phyloP scores from a whole-genome alignment of 2,113 vertebrate species.

The Panthera uncia region DNA sequence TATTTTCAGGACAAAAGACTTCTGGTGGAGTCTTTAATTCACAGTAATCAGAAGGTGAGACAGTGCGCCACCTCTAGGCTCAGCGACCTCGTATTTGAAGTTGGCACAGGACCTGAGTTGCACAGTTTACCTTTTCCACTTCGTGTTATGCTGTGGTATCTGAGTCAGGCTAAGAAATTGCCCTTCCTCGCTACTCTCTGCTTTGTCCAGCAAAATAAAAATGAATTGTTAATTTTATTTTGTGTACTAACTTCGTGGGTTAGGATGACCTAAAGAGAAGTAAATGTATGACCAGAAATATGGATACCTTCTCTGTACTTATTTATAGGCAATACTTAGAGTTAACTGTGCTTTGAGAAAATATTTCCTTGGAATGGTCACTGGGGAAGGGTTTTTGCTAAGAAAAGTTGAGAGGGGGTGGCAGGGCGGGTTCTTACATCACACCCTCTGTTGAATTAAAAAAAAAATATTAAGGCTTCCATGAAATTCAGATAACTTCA shows the following conservation, averaged over 20 bases:
- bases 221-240: background rate
- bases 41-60: background rate
- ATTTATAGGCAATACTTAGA: background rate
- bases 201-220: conserved; percentile 24
- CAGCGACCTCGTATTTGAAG: background rate
- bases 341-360: conserved; percentile 7
- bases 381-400: background rate
- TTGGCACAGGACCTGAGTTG: background rate
- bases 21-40: background rate
- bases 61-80: background rate
- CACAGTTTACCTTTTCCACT: background rate
- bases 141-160: background rate
- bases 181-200: background rate
- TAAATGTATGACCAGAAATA: background rate
- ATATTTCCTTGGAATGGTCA: background rate
- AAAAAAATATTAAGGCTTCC: background rate
- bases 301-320: conserved; percentile 4
- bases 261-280: conserved; percentile 25
- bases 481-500: conserved; percentile 39
- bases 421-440: background rate
- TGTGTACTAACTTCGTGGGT: background rate
- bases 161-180: background rate
- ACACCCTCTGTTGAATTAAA: background rate
- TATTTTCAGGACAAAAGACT: background rate
- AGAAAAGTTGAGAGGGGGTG: background rate